Percentiles rank a stretch among this genome's conserved stretches.
Evolutionary conservation across 2,113 vertebrate genomes (phyloP).

Genomic region (Chrysemys picta): DNA sequence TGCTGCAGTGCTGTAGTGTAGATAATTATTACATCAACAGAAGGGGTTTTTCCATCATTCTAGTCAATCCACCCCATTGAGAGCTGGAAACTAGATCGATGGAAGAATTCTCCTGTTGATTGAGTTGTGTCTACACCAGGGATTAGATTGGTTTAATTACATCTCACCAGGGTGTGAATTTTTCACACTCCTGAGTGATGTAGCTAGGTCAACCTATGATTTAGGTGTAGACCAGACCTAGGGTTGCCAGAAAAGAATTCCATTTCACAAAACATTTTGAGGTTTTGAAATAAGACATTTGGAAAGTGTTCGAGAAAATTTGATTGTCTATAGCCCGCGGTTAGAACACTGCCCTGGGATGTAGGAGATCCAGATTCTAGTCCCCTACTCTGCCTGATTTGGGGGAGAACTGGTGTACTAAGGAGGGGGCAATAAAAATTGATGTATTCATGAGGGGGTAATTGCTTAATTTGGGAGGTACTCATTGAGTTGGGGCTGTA

Average conservation of each 20-base stretch:
- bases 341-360: not conserved
- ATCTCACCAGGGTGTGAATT: not conserved
- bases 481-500: rapidly evolving
- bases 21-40: not conserved
- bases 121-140: not conserved
- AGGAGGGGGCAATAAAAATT: not conserved
- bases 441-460: not conserved
- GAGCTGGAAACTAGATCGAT: not conserved
- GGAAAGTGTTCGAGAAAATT: not conserved
- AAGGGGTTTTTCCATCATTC: not conserved
- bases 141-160: not conserved
- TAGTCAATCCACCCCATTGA: not conserved
- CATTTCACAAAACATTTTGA: not conserved
- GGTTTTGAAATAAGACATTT: not conserved
- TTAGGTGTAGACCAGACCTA: not conserved
- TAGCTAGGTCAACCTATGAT: not conserved
- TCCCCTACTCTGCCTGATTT: not conserved
- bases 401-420: rapidly evolving
- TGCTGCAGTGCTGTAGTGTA: not conserved
- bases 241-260: not conserved
- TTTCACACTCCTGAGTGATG: not conserved
- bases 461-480: not conserved
- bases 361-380: not conserved
- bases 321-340: not conserved
- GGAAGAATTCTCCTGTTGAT: not conserved